Evolutionary conservation across 2,113 vertebrate species (phyloP).

Genomic region (Hypanus sabinus): DNA sequence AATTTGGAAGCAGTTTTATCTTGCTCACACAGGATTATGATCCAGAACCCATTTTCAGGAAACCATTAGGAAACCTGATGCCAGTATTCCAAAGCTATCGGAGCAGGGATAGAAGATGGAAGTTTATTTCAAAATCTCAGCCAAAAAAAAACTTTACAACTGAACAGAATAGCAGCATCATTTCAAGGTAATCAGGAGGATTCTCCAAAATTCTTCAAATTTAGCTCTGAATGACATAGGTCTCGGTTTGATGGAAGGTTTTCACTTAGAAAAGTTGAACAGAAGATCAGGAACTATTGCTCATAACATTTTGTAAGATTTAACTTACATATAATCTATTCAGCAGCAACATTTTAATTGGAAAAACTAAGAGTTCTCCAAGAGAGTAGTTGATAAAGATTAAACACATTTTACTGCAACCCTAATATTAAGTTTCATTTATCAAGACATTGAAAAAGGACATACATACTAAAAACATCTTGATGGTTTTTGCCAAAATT

Average conservation of each 20-base stretch:
- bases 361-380: neutral
- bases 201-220: neutral
- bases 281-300: neutral
- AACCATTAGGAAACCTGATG: neutral
- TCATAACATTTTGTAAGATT: neutral
- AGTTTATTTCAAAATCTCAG: neutral
- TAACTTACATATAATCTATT: neutral
- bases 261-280: neutral
- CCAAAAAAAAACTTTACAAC: neutral
- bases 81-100: neutral
- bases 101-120: neutral
- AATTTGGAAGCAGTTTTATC: neutral
- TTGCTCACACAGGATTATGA: neutral
- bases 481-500: neutral
- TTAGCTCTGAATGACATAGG: neutral
- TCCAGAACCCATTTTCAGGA: neutral
- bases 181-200: neutral
- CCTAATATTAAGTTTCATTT: neutral
- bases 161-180: neutral
- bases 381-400: neutral
- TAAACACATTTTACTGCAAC: neutral
- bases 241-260: neutral
- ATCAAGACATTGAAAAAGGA: neutral
- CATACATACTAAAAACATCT: neutral
- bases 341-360: neutral